A percentile compares a stretch with the other conserved stretches of the same genome.
phyloP scores from a whole-genome alignment of 2,888 invertebrate species.

The Agrotis clavis region DNA sequence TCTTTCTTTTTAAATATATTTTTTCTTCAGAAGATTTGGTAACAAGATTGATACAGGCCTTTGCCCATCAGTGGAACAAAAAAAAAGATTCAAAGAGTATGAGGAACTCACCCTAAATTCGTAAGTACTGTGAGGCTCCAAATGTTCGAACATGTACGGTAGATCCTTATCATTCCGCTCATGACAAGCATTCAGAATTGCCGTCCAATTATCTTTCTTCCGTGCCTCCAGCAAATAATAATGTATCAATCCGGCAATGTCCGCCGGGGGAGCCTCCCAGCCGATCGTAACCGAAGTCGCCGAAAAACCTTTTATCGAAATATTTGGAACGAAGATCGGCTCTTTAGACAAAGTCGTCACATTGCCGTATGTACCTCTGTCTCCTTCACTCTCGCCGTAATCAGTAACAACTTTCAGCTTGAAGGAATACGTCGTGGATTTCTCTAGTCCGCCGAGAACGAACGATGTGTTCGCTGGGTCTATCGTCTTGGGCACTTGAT shows the following conservation, averaged over 20 bases:
- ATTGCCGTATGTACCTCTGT: constrained; percentile 52
- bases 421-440: constrained; percentile 93
- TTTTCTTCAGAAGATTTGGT: too few relatives aligned
- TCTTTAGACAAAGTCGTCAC: constrained; percentile 93
- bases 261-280: constrained; percentile 93
- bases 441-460: constrained; percentile 92
- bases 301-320: constrained; percentile 93
- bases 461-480: constrained; percentile 93
- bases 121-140: constrained; percentile 95
- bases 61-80: too few relatives aligned
- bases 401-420: constrained; percentile 93
- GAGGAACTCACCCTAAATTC: constrained; percentile 92
- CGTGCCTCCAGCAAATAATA: constrained; percentile 94
- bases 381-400: constrained; percentile 83
- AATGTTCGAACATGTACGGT: constrained; percentile 94
- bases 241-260: constrained; percentile 93
- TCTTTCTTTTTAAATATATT: too few relatives aligned
- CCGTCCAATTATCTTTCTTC: constrained; percentile 88
- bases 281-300: constrained; percentile 95
- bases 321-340: constrained; percentile 95
- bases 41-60: too few relatives aligned
- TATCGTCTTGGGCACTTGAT: constrained; percentile 81
- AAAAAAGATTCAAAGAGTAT: not conserved
- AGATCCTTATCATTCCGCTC: constrained; percentile 92
- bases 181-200: constrained; percentile 90